These are phyloP conservation scores for Carcharodon carcharias DNA, from an alignment of 2,797 vertebrate species.

Conservation along the genomic window DNA sequence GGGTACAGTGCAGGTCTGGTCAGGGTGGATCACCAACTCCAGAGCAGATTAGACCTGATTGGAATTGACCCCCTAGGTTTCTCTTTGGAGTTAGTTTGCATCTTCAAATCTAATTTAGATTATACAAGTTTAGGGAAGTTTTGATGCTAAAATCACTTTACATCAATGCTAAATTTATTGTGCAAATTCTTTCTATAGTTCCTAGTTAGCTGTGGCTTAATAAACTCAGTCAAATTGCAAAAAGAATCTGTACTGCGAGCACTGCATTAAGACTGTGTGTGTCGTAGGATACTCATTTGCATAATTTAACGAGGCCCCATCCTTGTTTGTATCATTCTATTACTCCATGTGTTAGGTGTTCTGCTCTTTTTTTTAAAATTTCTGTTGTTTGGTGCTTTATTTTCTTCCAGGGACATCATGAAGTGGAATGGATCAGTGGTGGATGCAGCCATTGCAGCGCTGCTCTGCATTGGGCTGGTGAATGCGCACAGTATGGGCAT, in stretches of 20 bases:
- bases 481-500: constrained; percentile 90
- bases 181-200: neutral
- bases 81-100: too few species aligned
- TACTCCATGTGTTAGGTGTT: neutral
- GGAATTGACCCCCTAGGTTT: neutral
- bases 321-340: neutral
- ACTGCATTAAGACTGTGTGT: neutral
- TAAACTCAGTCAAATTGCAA: neutral
- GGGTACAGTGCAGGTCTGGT: too few species aligned
- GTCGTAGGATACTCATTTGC: neutral
- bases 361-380: neutral
- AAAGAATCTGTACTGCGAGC: neutral
- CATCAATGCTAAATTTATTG: neutral
- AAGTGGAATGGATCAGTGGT: constrained; percentile 75
- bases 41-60: neutral
- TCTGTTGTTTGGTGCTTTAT: neutral
- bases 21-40: too few species aligned
- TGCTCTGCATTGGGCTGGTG: constrained; percentile 79
- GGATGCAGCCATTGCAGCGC: constrained; percentile 74
- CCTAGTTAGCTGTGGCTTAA: neutral
- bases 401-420: constrained; percentile 67
- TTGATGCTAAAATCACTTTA: neutral
- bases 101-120: neutral
- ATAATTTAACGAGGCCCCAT: neutral
- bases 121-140: neutral